Evolutionary conservation across 2,888 invertebrate genomes (phyloP).

Genomic region (Troilus luridus): DNA sequence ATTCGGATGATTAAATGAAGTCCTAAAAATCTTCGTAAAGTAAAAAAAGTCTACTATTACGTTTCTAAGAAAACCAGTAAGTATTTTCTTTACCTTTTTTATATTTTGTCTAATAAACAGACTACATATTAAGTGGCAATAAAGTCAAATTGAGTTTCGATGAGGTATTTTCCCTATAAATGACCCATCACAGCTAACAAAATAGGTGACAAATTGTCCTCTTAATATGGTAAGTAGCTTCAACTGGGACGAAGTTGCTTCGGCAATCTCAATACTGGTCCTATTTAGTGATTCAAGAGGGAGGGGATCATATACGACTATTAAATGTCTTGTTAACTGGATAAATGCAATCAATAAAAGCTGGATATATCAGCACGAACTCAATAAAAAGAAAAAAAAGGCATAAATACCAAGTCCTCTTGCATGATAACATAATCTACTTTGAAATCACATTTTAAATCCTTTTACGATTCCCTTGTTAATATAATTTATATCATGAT

Average conservation of each 20-base stretch:
- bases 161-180: conserved; percentile 53
- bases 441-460: not conserved
- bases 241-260: not conserved
- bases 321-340: not conserved
- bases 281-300: not conserved
- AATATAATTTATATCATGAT: not conserved
- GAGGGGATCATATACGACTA: not conserved
- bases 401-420: not conserved
- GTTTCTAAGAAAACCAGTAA: not conserved
- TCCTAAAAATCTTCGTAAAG: too few species aligned
- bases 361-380: not conserved
- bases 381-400: not conserved
- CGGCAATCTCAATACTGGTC: not conserved
- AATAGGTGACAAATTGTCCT: conserved; percentile 52
- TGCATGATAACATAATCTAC: not conserved
- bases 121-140: conserved; percentile 15
- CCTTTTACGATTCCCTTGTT: not conserved
- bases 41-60: too few species aligned
- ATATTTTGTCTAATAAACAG: not conserved
- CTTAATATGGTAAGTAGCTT: conserved; percentile 54
- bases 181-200: conserved; percentile 47
- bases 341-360: not conserved
- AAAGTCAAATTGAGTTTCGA: conserved; percentile 31
- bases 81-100: not conserved
- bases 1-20: too few species aligned